Base-by-base conservation (phyloP, 2,797 vertebrate genomes). In the Microchirus variegatus region DNA sequence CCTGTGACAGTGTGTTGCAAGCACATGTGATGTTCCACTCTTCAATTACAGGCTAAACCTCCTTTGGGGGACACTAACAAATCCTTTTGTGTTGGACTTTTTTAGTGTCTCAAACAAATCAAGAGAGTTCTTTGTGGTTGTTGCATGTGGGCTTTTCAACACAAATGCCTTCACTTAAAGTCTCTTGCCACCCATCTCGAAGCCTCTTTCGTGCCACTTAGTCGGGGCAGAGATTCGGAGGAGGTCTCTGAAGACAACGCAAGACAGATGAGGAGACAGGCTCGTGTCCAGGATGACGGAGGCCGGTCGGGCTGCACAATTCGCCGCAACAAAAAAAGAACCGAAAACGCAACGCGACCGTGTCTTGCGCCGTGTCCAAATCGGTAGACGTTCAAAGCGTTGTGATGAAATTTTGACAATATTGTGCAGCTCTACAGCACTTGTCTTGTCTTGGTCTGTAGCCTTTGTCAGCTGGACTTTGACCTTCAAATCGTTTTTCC, bases 121-220 rank as follows among this genome's bases (percentile, higher is more conserved):
- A 49, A 49, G 56, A 60, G 36, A 47, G 51, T 67, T 66, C 41
- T n/a, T 55, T 45, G 67, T 44, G 67, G 70, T 70, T 47, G 16
- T 26, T 47, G 16, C n/a, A 10, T 58, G 31, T 53, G 58, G 22
- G 18, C 26, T 42, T 52, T 36, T 18, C 17, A 67, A 45, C n/a
- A 57, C 46, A 75, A 68, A 66, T 49, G 47, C 53, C 46, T 72
- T 63, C 59, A 47, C 68, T 53, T 46, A 55, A 46, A 70, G 31
- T 31, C 31, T 48, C 66, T 67, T 36, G 19, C 47, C 63, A 59
- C 55, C 53, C 43, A 56, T 68, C 52, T 61, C 18, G 9, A 47
- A 63, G 50, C 50, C 59, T 22, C 37, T 55, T 60, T 69, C 16
- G 19, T 26, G 52, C 26, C 31, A 17, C 50, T 67, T 10, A 45